A percentile compares a stretch with the other conserved stretches of the same genome.
Evolutionary conservation across 2,113 vertebrate genomes (phyloP).

Genomic region (Rhynchopsitta pachyrhyncha): DNA sequence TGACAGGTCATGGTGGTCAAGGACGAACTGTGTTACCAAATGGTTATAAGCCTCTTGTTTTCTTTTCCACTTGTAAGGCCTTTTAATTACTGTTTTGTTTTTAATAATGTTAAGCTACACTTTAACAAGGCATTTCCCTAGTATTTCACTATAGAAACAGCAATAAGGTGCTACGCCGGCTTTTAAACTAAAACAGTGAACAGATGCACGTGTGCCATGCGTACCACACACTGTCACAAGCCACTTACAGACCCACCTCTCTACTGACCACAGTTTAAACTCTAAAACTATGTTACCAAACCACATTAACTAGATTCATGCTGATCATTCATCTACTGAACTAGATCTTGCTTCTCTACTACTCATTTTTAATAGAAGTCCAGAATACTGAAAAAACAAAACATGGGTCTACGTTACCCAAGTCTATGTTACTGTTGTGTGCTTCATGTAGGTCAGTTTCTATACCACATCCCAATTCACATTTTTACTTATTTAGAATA

Average conservation of each 20-base stretch:
- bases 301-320: neutral
- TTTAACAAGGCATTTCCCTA: conserved; percentile 52
- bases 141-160: conserved; percentile 17
- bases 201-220: rapidly evolving
- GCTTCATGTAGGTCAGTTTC: neutral
- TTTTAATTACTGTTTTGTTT: conserved; percentile 46
- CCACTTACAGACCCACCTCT: neutral
- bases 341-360: neutral
- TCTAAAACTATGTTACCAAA: neutral
- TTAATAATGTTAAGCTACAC: neutral
- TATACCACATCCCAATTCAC: neutral
- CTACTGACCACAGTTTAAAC: neutral
- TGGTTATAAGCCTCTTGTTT: conserved; percentile 28
- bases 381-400: neutral
- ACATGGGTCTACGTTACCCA: neutral
- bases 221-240: neutral
- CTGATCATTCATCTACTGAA: neutral
- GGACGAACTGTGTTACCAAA: neutral
- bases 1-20: conserved; percentile 12
- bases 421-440: neutral
- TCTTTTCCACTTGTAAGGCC: conserved; percentile 8
- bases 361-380: neutral
- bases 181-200: neutral
- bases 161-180: neutral
- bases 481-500: neutral